Evolutionary conservation across 2,888 invertebrate genomes (phyloP).

Genomic region (Agrotis puta): DNA sequence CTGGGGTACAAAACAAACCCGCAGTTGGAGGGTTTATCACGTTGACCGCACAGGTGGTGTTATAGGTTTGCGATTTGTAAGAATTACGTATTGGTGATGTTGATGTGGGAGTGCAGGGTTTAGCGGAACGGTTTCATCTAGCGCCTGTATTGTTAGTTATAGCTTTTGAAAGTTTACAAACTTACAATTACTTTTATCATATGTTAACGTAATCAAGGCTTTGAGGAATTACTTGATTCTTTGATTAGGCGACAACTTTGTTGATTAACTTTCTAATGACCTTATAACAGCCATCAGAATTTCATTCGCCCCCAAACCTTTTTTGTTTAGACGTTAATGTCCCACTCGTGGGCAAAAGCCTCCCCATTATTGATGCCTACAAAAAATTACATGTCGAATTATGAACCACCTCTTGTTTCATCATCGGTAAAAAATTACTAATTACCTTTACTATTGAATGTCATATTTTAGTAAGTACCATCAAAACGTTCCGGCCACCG

Average conservation of each 20-base stretch:
- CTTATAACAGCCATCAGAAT: neutral
- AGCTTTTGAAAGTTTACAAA: conserved; percentile 1
- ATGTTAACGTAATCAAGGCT: neutral
- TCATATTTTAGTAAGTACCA: too few species aligned
- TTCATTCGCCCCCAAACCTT: too few species aligned
- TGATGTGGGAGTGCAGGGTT: conserved; percentile 32
- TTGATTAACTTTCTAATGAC: too few species aligned
- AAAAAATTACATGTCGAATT: too few species aligned
- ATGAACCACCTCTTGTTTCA: too few species aligned
- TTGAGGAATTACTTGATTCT: neutral
- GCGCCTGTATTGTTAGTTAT: neutral
- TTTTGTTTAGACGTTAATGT: too few species aligned
- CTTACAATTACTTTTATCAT: neutral
- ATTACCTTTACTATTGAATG: neutral
- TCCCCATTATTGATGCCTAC: too few species aligned
- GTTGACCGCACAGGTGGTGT: conserved; percentile 83
- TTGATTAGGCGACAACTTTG: too few species aligned
- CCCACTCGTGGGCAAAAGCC: too few species aligned
- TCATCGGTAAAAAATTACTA: neutral
- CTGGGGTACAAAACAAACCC: conserved; percentile 83
- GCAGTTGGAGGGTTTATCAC: conserved; percentile 66
- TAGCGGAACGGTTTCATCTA: neutral
- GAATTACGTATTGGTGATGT: conserved; percentile 55
- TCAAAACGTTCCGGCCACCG: too few species aligned
- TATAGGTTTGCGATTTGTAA: conserved; percentile 69